Base-by-base conservation (phyloP, 2,797 vertebrate species). In the Pseudomugil gertrudae region DNA sequence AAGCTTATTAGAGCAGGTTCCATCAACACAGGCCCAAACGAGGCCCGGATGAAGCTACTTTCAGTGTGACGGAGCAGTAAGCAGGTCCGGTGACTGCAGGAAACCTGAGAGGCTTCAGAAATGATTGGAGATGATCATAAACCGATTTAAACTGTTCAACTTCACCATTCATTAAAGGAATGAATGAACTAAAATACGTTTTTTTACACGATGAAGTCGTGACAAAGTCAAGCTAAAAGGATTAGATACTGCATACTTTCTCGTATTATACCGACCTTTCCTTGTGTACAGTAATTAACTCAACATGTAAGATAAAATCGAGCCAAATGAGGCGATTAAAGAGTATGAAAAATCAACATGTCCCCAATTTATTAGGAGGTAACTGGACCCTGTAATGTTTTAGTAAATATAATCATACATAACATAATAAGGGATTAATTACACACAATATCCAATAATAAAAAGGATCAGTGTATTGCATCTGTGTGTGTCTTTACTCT, bases 1-100 rank as follows among this genome's bases (percentile, higher is more conserved):
- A 70, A 87, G 64, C 66, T 69, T 50, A 67, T 79, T 75, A 69
- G 1, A 43, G 45, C 38, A 0, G 13, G 33, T 47, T 38, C 24
- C 55, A 79, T 36, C 55, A 29, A 57, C 64, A 69, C 10, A 33
- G 45, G 52, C 57, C 30, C 29, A 9, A 21, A 6, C 30, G 66
- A 35, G 29, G 29, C 29, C 7, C 7, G 1, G 26, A 15, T 55
- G 23, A 33, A 33, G n/a, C 43, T 21, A 47, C 43, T 21, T 47
- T 47, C 29, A 9, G 7, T 10, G 40, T 24, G 17, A 11, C 36
- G 38, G 14, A 57, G 13, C 21, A 15, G 32, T 7, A 21, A 55
- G 9, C 9, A 33, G 4, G 30, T 19, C 35, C 15, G 5, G 24
- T 24, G 21, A 36, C 21, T 24, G 11, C 32, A 24, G 56, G 15